A percentile compares a stretch with the other conserved stretches of the same genome.
phyloP scores from a whole-genome alignment of 2,888 invertebrate species.

The Drosophila macrothrix region DNA sequence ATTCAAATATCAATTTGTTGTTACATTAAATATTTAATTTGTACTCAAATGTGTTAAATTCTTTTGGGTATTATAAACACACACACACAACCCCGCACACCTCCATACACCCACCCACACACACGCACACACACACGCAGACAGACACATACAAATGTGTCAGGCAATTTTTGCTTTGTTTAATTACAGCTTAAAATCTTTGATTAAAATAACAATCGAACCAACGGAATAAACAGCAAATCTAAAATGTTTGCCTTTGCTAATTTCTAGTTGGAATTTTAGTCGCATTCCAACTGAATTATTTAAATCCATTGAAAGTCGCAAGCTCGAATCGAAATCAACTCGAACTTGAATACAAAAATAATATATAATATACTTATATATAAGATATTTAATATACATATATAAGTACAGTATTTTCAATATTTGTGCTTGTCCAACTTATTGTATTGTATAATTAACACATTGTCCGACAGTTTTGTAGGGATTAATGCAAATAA shows the following conservation, averaged over 20 bases:
- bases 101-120: constrained; percentile 15
- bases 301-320: background rate
- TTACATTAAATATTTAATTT: constrained; percentile 80
- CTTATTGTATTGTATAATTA: constrained; percentile 42
- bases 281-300: constrained; percentile 20
- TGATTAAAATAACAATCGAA: constrained; percentile 56
- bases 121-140: constrained; percentile 23
- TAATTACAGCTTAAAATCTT: constrained; percentile 78
- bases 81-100: background rate
- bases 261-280: constrained; percentile 5
- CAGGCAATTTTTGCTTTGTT: constrained; percentile 72
- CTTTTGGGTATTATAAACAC: constrained; percentile 71
- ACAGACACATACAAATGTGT: constrained; percentile 40
- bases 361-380: background rate
- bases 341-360: no score
- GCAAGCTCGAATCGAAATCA: background rate
- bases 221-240: constrained; percentile 19
- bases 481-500: constrained; percentile 37
- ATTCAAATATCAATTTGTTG: constrained; percentile 80
- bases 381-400: background rate
- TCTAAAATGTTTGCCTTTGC: constrained; percentile 8
- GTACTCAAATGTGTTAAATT: constrained; percentile 81
- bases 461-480: constrained; percentile 48
- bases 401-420: constrained; percentile 41
- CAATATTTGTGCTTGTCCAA: constrained; percentile 17